Base-by-base conservation (phyloP, 2,113 vertebrate species). In the Muscicapa adusta region DNA sequence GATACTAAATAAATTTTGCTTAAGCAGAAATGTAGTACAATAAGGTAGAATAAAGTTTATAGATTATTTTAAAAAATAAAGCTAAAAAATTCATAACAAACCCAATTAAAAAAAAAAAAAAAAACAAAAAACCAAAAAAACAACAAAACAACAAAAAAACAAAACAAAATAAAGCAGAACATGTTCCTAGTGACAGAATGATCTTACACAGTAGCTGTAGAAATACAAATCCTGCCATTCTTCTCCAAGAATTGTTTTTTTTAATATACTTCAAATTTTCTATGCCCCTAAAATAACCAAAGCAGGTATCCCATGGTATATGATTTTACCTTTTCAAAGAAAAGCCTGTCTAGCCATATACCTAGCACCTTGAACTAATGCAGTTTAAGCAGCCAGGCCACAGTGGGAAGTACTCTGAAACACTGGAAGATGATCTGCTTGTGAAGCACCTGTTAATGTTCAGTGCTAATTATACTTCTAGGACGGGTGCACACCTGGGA, bases 161-260 rank as follows among this genome's bases (percentile, higher is more conserved):
- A 47, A 50, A 50, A 53, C 25, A 50, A 43, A 33, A 2, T 9
- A 56, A 74, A 89, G n/a, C 25, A 87, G 29, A 89, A 48, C 31
- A 29, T 11, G 4, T 31, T 70, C 23, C 51, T 34, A 67, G 47
- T 38, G 33, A 80, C 40, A 90, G 24, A 50, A 8, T 23, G 14
- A 84, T 50, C 48, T 74, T 66, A 54, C 9, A 50, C 4, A 58
- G 45, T 14, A 62, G 38, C 36, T 84, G 60, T 19, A 89, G 29
- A 82, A 42, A 93, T 12, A 95, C 14, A 96, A 14, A 43, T 68
- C 84, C 67, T 75, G 80, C n/a, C 61, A 80, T 70, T 75, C 34
- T 90, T 96, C 36, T 85, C 36, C 40, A 81, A 80, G 70, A 93
- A 47, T 93, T 93, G 62, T 82, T 97, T 90, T 93, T 76, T 62